A percentile compares a stretch with the other conserved stretches of the same genome.
Conservation (phyloP, 1,140 invertebrate species). For the Rhizoglyphus robini region DNA sequence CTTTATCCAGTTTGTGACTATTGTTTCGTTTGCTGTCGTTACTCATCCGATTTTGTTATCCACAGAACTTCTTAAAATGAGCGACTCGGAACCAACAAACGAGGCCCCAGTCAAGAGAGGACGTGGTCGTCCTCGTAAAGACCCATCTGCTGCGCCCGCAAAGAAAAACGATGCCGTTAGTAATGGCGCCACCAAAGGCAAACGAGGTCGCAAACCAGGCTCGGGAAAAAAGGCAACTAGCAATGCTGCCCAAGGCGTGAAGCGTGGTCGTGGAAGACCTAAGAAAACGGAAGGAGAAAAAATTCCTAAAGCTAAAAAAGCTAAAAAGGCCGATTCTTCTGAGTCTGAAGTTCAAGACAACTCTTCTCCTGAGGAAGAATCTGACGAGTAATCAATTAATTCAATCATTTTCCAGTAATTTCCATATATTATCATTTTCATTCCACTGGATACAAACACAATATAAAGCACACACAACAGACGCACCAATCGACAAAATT, state of each 20-base stretch:
- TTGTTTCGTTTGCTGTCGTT: too few species aligned
- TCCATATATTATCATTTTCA: too few species aligned
- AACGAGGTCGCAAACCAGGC: slow-evolving; percentile 5
- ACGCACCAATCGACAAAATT: too few species aligned
- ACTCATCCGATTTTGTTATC: too few species aligned
- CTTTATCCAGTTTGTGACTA: too few species aligned
- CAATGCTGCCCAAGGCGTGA: background rate
- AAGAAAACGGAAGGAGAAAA: background rate
- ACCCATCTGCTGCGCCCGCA: background rate
- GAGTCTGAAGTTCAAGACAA: background rate
- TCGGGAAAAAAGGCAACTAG: background rate
- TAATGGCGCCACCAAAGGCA: slow-evolving; percentile 3
- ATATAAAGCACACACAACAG: too few species aligned
- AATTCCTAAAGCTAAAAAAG: background rate
- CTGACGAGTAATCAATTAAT: background rate
- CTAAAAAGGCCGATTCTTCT: background rate
- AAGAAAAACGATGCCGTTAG: background rate
- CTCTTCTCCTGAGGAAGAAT: background rate
- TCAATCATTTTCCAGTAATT: too few species aligned
- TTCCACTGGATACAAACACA: too few species aligned
- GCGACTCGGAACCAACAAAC: background rate
- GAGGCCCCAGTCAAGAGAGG: slow-evolving; percentile 1
- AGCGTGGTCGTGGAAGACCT: background rate
- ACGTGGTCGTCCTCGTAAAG: background rate
- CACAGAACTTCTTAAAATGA: too few species aligned